Base-by-base conservation (phyloP, 2,888 invertebrate genomes). In the Molorchus minor region DNA sequence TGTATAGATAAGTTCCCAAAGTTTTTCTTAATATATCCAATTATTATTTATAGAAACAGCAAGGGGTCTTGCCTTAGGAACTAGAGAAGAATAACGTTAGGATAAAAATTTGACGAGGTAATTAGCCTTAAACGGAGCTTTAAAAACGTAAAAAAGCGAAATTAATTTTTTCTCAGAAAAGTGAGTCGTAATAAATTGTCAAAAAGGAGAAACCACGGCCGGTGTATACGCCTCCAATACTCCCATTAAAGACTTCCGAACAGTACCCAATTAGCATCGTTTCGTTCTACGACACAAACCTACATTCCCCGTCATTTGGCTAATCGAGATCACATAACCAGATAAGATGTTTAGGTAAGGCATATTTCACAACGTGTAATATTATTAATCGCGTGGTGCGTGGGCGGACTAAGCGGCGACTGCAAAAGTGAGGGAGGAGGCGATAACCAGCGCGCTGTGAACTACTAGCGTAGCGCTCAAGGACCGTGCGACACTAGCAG, bases 401-500 rank as follows among this genome's bases (percentile, higher is more conserved):
- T 53, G 12, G 53, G 53, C 16, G 3, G 53, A 30, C 30, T 36
- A 35, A 54, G 25, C 54, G 44, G 44, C 25, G n/a, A n/a, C n/a
- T n/a, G 54, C 54, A 30, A 43, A 41, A 35, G 43, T 33, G 53
- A 41, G 44, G 36, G 36, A 54, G 54, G 43, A 13, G 33, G 41
- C 20, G 33, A 20, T 10, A 10, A 4, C 4, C 15, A 36, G 4
- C 20, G 41, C 16, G 10, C 10, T 16, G 45, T 10, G 45, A 30
- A 45, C 30, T 30, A 45, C 45, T 45, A 45, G 33, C 33, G 33
- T 33, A 33, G 33, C 33, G 43, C 53, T 54, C 54, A 54, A 54
- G 54, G 54, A 54, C 41, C 54, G 20, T 54, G 54, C 54, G 54
- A 54, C 54, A 54, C 54, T 43, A 36, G 30, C 36, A 43, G 30